Percentiles rank a stretch among this genome's conserved stretches.
Evolutionary conservation across 2,797 vertebrate species (phyloP).

Genomic region (Heliangelus exortis): DNA sequence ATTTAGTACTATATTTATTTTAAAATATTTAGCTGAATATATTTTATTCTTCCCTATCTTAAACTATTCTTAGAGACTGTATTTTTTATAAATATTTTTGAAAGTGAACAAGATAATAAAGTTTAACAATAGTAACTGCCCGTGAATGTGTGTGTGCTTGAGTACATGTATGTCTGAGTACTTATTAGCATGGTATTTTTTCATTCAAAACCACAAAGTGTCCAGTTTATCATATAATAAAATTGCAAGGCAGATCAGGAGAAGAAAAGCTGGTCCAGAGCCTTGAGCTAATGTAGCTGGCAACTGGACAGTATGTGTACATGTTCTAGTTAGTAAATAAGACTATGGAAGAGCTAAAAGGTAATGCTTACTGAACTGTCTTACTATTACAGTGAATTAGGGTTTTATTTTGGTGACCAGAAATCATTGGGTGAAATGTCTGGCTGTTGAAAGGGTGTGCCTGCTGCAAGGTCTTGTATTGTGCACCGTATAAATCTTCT

Average conservation of each 20-base stretch:
- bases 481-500: background rate
- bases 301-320: background rate
- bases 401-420: conserved; percentile 30
- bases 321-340: conserved; percentile 14
- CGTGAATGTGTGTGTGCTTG: background rate
- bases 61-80: background rate
- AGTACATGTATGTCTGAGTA: background rate
- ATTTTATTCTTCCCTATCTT: background rate
- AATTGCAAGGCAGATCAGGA: background rate
- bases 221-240: background rate
- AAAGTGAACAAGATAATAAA: background rate
- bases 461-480: background rate
- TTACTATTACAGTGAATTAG: background rate
- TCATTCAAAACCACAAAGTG: background rate
- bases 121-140: background rate
- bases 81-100: background rate
- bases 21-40: background rate
- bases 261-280: background rate
- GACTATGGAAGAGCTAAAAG: background rate
- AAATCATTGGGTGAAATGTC: conserved; percentile 17
- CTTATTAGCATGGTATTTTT: background rate
- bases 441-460: background rate
- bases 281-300: background rate
- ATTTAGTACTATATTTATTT: background rate
- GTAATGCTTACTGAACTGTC: background rate